Percentiles rank a stretch among this genome's conserved stretches.
phyloP scores from a whole-genome alignment of 2,113 vertebrate genomes.

The Varanus salvator region DNA sequence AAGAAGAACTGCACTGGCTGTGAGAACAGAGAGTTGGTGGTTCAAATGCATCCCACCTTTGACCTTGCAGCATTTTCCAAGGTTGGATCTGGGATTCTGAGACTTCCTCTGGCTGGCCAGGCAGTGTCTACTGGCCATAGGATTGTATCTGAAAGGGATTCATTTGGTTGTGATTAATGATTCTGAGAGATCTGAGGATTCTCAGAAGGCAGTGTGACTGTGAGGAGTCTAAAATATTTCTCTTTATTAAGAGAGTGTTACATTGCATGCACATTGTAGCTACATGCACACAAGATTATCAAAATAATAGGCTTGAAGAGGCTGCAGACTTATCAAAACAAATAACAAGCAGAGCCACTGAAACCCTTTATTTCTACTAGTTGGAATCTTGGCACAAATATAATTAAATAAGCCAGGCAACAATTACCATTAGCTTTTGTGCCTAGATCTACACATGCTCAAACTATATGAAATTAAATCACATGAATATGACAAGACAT shows the following conservation, averaged over 20 bases:
- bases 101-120: too few relatives aligned
- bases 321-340: neutral
- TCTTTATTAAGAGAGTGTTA: neutral
- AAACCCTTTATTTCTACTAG: neutral
- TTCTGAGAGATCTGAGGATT: neutral
- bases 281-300: conserved; percentile 7
- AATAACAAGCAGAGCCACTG: neutral
- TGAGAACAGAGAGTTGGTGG: too few relatives aligned
- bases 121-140: too few relatives aligned
- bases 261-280: neutral
- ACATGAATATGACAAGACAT: conserved; percentile 24
- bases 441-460: neutral
- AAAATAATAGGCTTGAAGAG: neutral
- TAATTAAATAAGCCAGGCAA: neutral
- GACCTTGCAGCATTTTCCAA: too few relatives aligned
- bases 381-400: neutral
- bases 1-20: too few relatives aligned
- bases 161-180: neutral
- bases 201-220: neutral
- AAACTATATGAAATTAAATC: conserved; percentile 8
- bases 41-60: too few relatives aligned
- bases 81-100: too few relatives aligned
- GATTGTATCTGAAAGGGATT: neutral
- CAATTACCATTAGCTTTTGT: conserved; percentile 5
- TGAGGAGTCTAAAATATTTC: neutral